phyloP scores from a whole-genome alignment of 2,888 invertebrate species.

The Epistrophella euchroma region DNA sequence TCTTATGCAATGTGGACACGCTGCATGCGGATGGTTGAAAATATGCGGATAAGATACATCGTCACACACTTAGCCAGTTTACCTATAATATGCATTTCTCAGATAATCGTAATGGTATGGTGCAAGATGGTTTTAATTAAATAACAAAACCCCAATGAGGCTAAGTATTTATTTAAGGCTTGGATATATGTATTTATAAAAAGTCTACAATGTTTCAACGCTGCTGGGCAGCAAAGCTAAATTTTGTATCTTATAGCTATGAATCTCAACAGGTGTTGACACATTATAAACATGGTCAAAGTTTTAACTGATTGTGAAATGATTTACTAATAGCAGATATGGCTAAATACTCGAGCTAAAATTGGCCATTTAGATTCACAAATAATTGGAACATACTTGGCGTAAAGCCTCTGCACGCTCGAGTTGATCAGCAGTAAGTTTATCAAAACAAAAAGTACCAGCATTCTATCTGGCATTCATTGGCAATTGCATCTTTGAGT shows the following conservation, averaged over 20 bases:
- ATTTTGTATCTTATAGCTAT: constrained; percentile 2
- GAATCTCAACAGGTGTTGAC: constrained; percentile 17
- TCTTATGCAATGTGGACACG: constrained; percentile 70
- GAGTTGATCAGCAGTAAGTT: constrained; percentile 1
- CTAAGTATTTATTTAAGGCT: constrained; percentile 48
- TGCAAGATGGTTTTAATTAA: constrained; percentile 53
- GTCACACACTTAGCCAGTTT: constrained; percentile 20
- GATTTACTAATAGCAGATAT: constrained; percentile 44
- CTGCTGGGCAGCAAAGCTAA: not conserved
- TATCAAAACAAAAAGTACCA: constrained; percentile 12
- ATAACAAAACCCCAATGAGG: constrained; percentile 34
- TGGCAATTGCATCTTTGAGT: constrained; percentile 47
- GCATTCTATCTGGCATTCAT: constrained; percentile 42
- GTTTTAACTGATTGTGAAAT: constrained; percentile 52
- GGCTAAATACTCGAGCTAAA: constrained; percentile 48
- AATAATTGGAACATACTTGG: constrained; percentile 36
- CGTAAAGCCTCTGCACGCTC: not conserved
- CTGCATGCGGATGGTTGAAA: constrained; percentile 65
- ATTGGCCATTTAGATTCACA: constrained; percentile 37
- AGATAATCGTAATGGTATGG: constrained; percentile 26
- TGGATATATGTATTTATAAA: not conserved
- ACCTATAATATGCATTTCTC: constrained; percentile 7
- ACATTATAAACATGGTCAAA: constrained; percentile 21
- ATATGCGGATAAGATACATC: constrained; percentile 66
- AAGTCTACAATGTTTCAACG: not conserved